Evolutionary conservation across 2,113 vertebrate genomes (phyloP), one percentile per base, ranked within the genome.

Genomic region (Spheniscus mendiculus): DNA sequence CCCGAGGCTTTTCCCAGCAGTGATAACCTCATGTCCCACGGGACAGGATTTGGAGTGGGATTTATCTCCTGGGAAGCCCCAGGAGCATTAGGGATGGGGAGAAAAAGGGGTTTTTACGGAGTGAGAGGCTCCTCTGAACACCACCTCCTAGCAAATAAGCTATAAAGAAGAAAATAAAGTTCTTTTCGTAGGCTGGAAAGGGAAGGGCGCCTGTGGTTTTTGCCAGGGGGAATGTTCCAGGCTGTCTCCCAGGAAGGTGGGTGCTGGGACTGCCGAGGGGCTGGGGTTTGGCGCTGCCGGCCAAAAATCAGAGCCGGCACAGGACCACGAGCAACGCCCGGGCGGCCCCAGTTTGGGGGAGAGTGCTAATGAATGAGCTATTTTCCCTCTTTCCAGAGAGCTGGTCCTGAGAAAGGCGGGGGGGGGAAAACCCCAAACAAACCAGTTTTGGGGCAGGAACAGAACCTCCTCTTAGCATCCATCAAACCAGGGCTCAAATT

Each of bases 51-150:
- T 8, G 15, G 9, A 8, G 17, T 10, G 11, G 6, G 20, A 52
- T 49, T 72, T 30, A 18, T 30, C 20, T 61, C 50, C n/a, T 45
- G 22, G 32, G 40, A 82, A 70, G 10, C 5, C 26, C 25, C 53
- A 65, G 10, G 44, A 87, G 6, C 27, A n/a, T 18, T 3, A 36
- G 17, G 20, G 4, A 38, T 61, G 34, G 13, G 6, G 16, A 6
- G 4, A 5, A 40, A 38, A 67, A 40, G 5, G 15, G 20, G 21
- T 3, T 49, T 4, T 30, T 2, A 0, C 0, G 1, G 15, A 12
- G 34, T 5, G 6, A 34, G 13, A 38, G 49, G 29, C 19, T 32
- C 15, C 1, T 7, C 30, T 36, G 12, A 45, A 32, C 5, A 6
- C 12, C 32, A 23, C 13, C 10, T 65, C 12, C n/a, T 38, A 12